Evolutionary conservation across 2,797 vertebrate species (phyloP).

Genomic region (Pyrocephalus nanus): DNA sequence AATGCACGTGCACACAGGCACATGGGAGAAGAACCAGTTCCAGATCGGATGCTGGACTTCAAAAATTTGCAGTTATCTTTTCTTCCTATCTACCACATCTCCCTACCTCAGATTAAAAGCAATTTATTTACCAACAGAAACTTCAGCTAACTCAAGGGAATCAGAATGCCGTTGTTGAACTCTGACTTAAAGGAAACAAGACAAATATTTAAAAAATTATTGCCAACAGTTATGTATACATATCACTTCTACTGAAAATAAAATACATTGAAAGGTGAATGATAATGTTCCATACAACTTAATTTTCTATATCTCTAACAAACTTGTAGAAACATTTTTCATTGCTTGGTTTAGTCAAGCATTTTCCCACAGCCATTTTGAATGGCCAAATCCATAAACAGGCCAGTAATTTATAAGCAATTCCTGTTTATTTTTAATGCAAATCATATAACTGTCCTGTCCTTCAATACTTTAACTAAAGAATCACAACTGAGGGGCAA

Average conservation of each 20-base stretch:
- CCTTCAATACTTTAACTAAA: not conserved
- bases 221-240: not conserved
- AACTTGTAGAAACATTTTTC: not conserved
- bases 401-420: not conserved
- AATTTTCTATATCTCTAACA: not conserved
- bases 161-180: not conserved
- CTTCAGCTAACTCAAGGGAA: not conserved
- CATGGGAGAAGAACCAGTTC: accelerated
- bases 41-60: accelerated
- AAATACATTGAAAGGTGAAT: not conserved
- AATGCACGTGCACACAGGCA: not conserved
- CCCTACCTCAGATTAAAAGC: not conserved
- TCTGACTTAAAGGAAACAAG: not conserved
- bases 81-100: not conserved
- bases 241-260: not conserved
- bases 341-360: not conserved
- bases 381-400: not conserved
- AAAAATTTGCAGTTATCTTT: not conserved
- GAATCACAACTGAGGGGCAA: not conserved
- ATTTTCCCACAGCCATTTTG: not conserved
- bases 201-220: not conserved
- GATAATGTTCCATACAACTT: not conserved
- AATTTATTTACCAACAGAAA: not conserved
- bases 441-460: not conserved
- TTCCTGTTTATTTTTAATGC: not conserved